Percentiles rank a stretch among this genome's conserved stretches.
Conservation (phyloP, 2,797 vertebrate species). For the Sebastiscus albofasciatus region DNA sequence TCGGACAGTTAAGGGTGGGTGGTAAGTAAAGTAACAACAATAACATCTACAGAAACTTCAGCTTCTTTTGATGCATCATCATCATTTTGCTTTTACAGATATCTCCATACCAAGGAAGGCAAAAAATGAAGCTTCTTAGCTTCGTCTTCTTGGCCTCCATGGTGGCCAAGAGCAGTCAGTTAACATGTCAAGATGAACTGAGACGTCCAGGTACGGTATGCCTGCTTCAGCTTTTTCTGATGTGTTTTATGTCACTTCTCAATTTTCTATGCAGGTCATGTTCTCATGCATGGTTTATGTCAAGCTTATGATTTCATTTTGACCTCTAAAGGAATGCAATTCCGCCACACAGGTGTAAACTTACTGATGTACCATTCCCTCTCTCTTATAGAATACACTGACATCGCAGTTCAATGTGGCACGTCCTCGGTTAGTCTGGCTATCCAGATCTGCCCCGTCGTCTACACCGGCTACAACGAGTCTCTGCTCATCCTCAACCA, state of each 20-base stretch:
- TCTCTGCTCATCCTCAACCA: constrained; percentile 74
- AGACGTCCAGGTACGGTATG: constrained; percentile 73
- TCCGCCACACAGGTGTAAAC: background rate
- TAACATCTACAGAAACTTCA: background rate
- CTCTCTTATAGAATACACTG: constrained; percentile 69
- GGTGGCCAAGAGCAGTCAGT: constrained; percentile 54
- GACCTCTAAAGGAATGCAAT: background rate
- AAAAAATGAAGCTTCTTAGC: constrained; percentile 53
- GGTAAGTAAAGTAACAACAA: background rate
- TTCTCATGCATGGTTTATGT: background rate
- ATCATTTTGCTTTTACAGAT: constrained; percentile 10
- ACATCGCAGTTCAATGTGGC: constrained; percentile 79
- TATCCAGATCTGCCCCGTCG: background rate
- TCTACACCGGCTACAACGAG: constrained; percentile 76
- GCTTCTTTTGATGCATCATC: constrained; percentile 11
- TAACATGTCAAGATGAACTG: constrained; percentile 16
- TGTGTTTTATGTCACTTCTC: background rate
- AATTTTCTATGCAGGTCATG: background rate
- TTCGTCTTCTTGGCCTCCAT: constrained; percentile 47
- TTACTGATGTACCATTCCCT: background rate
- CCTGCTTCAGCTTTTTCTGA: background rate
- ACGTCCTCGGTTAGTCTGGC: constrained; percentile 32
- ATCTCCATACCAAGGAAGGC: background rate
- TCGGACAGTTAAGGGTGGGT: constrained; percentile 46
- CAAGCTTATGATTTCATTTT: background rate